Percentiles rank a stretch among this genome's conserved stretches.
Conservation (phyloP, 2,797 vertebrate species). For the Sebastes minor region DNA sequence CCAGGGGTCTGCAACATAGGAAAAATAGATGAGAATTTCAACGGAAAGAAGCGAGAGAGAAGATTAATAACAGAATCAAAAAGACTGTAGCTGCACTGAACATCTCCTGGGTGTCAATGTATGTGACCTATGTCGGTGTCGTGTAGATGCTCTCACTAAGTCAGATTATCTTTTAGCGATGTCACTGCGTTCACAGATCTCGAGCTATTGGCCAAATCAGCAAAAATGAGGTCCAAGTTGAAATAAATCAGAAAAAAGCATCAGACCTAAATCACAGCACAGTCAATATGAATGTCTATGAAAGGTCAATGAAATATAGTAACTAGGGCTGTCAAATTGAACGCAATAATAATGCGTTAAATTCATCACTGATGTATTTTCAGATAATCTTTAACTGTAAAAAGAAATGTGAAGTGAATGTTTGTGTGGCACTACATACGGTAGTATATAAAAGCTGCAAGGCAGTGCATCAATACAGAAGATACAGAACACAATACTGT, state of each 20-base stretch:
- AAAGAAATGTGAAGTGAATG: not conserved
- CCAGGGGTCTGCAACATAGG: conserved; percentile 87
- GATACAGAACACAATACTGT: not conserved
- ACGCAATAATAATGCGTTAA: too few relatives aligned
- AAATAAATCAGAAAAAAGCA: not conserved
- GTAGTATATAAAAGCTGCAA: not conserved
- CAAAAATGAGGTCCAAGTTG: not conserved
- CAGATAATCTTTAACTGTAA: not conserved
- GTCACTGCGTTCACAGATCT: not conserved
- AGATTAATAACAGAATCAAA: not conserved
- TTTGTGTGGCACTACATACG: not conserved
- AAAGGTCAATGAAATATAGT: too few relatives aligned
- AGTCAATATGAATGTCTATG: too few relatives aligned
- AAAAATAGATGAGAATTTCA: not conserved
- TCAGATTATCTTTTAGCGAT: not conserved
- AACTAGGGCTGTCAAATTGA: too few relatives aligned
- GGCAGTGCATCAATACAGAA: not conserved
- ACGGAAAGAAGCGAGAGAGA: not conserved
- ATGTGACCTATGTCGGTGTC: not conserved
- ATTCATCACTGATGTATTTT: not conserved
- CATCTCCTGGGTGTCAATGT: not conserved
- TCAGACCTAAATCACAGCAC: not conserved
- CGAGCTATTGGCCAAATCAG: not conserved
- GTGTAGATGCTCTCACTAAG: not conserved
- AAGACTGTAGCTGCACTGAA: not conserved